phyloP scores from a whole-genome alignment of 2,888 invertebrate genomes.

The Cryptus viduatorius region DNA sequence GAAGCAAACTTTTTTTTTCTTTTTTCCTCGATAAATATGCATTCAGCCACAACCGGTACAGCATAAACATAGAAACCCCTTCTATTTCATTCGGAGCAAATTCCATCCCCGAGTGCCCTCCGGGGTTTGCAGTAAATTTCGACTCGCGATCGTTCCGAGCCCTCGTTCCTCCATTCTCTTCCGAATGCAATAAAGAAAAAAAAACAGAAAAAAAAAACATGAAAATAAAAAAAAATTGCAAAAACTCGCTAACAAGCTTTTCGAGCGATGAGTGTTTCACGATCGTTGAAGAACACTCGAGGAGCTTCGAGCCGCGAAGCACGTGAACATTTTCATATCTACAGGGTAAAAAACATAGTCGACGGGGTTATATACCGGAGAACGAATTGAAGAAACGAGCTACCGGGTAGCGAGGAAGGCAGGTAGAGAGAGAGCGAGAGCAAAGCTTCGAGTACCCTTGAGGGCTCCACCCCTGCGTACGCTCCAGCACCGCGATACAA shows the following conservation, averaged over 20 bases:
- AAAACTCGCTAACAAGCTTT: conserved; percentile 82
- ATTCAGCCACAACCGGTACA: conserved; percentile 28
- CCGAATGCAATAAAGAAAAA: conserved; percentile 16
- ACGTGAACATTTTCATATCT: conserved; percentile 59
- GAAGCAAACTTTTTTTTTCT: not conserved
- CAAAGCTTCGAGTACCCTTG: conserved; percentile 68
- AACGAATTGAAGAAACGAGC: conserved; percentile 59
- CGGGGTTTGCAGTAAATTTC: conserved; percentile 52
- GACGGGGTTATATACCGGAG: conserved; percentile 51
- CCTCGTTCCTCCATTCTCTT: conserved; percentile 39
- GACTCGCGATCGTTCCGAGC: conserved; percentile 37
- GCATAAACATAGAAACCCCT: conserved; percentile 19
- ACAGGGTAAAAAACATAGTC: conserved; percentile 52
- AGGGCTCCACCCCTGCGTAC: conserved; percentile 68
- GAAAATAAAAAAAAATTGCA: conserved; percentile 76
- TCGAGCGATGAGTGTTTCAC: conserved; percentile 72
- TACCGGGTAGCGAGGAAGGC: conserved; percentile 30
- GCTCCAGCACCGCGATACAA: conserved; percentile 57
- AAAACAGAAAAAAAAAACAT: conserved; percentile 32
- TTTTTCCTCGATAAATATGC: conserved; percentile 24
- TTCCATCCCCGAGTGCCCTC: conserved; percentile 46
- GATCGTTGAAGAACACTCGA: conserved; percentile 67
- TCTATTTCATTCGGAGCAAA: conserved; percentile 39
- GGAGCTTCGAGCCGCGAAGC: conserved; percentile 61
- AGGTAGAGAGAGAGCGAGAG: conserved; percentile 54